Evolutionary conservation across 2,797 vertebrate genomes (phyloP).

Genomic region (Trematocara caparti): DNA sequence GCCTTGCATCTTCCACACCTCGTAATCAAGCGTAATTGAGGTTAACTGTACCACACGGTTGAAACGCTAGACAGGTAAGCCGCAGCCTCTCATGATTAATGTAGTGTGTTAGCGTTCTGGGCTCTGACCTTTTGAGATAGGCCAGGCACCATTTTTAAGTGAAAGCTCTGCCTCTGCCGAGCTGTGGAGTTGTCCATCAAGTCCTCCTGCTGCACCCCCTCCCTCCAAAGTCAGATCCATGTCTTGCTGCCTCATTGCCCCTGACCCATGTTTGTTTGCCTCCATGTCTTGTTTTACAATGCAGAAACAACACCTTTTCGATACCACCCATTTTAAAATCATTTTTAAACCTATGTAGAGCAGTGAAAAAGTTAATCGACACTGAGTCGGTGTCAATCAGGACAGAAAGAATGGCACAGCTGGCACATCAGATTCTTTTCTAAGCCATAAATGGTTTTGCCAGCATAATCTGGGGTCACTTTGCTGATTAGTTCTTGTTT

Average conservation of each 20-base stretch:
- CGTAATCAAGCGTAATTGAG: slow-evolving; percentile 80
- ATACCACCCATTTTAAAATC: slow-evolving; percentile 9
- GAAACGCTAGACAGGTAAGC: slow-evolving; percentile 80
- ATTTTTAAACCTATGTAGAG: not conserved
- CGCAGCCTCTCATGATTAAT: slow-evolving; percentile 77
- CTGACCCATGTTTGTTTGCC: slow-evolving; percentile 71
- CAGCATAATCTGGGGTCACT: not conserved
- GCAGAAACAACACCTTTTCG: slow-evolving; percentile 38
- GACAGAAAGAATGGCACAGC: not conserved
- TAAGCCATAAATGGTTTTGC: not conserved
- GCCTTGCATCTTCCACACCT: slow-evolving; percentile 74
- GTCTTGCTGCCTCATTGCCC: slow-evolving; percentile 66
- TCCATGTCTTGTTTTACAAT: slow-evolving; percentile 66
- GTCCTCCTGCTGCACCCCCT: slow-evolving; percentile 23
- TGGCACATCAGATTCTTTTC: not conserved
- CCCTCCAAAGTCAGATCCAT: slow-evolving; percentile 58
- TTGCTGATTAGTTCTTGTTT: not conserved
- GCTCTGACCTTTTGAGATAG: slow-evolving; percentile 83
- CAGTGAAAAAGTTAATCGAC: not conserved
- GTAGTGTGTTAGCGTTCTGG: slow-evolving; percentile 73
- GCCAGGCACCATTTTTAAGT: slow-evolving; percentile 83
- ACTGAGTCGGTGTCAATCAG: not conserved
- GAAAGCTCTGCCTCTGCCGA: slow-evolving; percentile 76
- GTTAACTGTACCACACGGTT: slow-evolving; percentile 74
- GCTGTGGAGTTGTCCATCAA: slow-evolving; percentile 78